Conservation (phyloP, 1,140 invertebrate species). For the Formica selysi region DNA sequence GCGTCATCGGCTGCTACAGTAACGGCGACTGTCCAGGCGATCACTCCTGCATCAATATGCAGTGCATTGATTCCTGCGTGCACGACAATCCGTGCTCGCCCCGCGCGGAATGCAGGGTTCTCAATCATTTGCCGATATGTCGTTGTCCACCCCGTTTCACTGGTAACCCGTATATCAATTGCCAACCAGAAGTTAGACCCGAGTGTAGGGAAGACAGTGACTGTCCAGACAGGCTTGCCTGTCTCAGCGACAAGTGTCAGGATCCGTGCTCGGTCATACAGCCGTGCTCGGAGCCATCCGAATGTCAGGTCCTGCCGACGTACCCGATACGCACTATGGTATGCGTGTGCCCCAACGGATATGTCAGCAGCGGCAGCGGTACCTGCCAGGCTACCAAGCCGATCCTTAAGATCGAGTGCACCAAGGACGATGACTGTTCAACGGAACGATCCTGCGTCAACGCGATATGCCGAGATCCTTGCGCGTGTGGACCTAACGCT, state of each 20-base stretch:
- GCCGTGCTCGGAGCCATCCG: slow-evolving; percentile 93
- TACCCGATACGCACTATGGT: slow-evolving; percentile 95
- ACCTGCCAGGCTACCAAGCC: slow-evolving; percentile 91
- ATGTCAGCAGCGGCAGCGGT: slow-evolving; percentile 93
- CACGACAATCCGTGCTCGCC: slow-evolving; percentile 92
- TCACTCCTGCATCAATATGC: slow-evolving; percentile 93
- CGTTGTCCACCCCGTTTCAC: slow-evolving; percentile 91
- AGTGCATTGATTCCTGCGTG: slow-evolving; percentile 95
- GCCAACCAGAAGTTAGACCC: slow-evolving; percentile 89
- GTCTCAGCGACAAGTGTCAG: slow-evolving; percentile 93
- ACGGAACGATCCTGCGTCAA: slow-evolving; percentile 92
- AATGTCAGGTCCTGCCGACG: slow-evolving; percentile 93
- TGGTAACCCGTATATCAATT: slow-evolving; percentile 94
- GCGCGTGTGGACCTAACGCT: slow-evolving; percentile 92
- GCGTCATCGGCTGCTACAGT: slow-evolving; percentile 94
- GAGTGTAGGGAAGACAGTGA: slow-evolving; percentile 94
- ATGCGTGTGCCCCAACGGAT: slow-evolving; percentile 95
- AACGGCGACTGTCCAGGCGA: slow-evolving; percentile 95
- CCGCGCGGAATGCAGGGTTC: slow-evolving; percentile 92
- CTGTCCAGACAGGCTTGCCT: slow-evolving; percentile 92
- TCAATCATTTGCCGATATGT: slow-evolving; percentile 94
- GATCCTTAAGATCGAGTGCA: slow-evolving; percentile 90
- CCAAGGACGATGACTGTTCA: slow-evolving; percentile 91
- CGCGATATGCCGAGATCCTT: slow-evolving; percentile 93
- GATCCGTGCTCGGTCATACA: slow-evolving; percentile 93